These are phyloP conservation scores for Escarpia spicata DNA, from an alignment of 2,888 invertebrate species.

Conservation along the genomic window DNA sequence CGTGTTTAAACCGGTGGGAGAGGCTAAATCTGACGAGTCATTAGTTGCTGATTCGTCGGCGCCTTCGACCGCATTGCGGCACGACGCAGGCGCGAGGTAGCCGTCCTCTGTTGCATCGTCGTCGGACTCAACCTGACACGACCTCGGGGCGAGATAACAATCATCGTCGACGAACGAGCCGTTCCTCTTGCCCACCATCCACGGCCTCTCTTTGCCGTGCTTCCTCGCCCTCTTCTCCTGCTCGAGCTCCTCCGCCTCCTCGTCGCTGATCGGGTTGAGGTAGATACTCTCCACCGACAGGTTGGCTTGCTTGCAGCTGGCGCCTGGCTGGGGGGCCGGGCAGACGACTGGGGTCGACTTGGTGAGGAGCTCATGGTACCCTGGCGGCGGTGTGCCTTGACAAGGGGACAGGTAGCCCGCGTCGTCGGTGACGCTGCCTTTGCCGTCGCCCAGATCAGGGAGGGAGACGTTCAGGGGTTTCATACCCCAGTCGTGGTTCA, in stretches of 20 bases:
- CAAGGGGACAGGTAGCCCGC: conserved; percentile 18
- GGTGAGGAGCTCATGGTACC: conserved; percentile 21
- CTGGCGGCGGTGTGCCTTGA: conserved; percentile 25
- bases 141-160: background rate
- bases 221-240: background rate
- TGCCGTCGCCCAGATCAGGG: background rate
- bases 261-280: background rate
- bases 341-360: background rate
- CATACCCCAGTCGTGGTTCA: conserved; percentile 26
- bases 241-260: background rate
- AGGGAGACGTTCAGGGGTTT: conserved; percentile 5
- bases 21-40: background rate
- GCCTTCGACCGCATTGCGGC: background rate
- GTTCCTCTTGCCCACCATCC: background rate
- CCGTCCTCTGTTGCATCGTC: background rate
- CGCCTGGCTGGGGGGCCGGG: background rate
- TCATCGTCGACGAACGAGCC: background rate
- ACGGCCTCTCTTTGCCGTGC: background rate
- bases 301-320: conserved; percentile 3
- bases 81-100: background rate
- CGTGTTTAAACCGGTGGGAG: background rate
- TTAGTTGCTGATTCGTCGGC: background rate
- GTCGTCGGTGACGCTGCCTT: background rate
- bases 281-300: background rate
- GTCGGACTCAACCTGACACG: background rate